phyloP scores from a whole-genome alignment of 2,113 vertebrate genomes.

The Saguinus midas region DNA sequence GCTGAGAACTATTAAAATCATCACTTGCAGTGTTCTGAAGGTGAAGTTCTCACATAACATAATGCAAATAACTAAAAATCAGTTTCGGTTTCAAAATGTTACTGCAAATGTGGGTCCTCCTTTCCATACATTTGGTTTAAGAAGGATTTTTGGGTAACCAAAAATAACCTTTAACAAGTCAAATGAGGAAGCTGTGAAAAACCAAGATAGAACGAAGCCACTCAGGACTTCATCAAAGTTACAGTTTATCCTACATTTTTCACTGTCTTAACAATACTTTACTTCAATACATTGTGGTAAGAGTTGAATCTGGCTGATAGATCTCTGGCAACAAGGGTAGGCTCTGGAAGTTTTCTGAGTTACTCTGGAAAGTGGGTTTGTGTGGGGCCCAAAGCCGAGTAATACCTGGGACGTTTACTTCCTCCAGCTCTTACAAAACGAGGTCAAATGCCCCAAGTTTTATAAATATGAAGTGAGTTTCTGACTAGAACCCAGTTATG shows the following conservation, averaged over 20 bases:
- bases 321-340: neutral
- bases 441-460: neutral
- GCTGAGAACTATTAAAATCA: neutral
- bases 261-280: slow-evolving; percentile 15
- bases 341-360: neutral
- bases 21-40: neutral
- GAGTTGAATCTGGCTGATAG: neutral
- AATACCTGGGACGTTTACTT: neutral
- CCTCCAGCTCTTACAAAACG: neutral
- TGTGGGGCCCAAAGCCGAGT: neutral
- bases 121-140: neutral
- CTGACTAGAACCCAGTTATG: neutral
- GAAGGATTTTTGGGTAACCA: neutral
- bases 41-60: neutral
- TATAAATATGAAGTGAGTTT: neutral
- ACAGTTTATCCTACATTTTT: neutral
- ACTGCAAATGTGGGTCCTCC: neutral
- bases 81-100: slow-evolving; percentile 21
- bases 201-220: neutral
- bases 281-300: neutral
- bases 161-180: neutral
- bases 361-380: neutral
- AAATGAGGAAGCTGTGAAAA: neutral
- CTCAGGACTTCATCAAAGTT: neutral
- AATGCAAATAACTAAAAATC: neutral